A percentile compares a stretch with the other conserved stretches of the same genome.
Evolutionary conservation across 2,888 invertebrate species (phyloP).

Genomic region (Clostera curtula): DNA sequence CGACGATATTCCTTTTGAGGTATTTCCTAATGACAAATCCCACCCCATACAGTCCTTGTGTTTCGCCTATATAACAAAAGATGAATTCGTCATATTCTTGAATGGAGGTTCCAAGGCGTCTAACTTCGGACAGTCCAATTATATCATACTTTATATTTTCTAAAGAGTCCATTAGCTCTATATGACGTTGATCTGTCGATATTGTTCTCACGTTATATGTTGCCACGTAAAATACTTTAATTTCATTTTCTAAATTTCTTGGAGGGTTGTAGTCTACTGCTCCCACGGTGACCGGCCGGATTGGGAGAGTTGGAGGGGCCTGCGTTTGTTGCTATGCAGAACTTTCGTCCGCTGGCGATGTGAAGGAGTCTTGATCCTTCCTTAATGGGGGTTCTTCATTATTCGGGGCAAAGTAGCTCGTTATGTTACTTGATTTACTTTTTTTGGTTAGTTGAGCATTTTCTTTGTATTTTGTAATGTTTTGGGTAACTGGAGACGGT

Average conservation of each 20-base stretch:
- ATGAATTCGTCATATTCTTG: constrained; percentile 21
- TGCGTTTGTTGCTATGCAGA: background rate
- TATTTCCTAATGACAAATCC: constrained; percentile 22
- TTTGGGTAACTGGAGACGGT: background rate
- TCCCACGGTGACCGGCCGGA: background rate
- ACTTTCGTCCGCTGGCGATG: background rate
- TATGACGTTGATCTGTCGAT: background rate
- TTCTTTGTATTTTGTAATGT: background rate
- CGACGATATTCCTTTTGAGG: constrained; percentile 16
- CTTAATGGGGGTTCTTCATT: no score
- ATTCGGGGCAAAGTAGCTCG: no score
- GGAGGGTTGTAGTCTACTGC: constrained; percentile 2
- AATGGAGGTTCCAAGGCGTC: constrained; percentile 16
- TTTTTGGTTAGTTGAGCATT: background rate
- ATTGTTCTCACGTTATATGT: constrained; percentile 3
- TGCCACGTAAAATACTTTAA: background rate
- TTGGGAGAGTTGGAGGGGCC: background rate
- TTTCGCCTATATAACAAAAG: constrained; percentile 16
- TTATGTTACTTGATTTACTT: background rate
- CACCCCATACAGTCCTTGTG: constrained; percentile 17
- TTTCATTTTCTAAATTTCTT: background rate
- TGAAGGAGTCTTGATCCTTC: background rate
- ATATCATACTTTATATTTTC: constrained; percentile 18
- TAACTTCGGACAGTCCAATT: constrained; percentile 17
- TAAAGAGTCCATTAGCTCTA: constrained; percentile 11